Base-by-base conservation (phyloP, 2,888 invertebrate species). In the Tinea pellionella region DNA sequence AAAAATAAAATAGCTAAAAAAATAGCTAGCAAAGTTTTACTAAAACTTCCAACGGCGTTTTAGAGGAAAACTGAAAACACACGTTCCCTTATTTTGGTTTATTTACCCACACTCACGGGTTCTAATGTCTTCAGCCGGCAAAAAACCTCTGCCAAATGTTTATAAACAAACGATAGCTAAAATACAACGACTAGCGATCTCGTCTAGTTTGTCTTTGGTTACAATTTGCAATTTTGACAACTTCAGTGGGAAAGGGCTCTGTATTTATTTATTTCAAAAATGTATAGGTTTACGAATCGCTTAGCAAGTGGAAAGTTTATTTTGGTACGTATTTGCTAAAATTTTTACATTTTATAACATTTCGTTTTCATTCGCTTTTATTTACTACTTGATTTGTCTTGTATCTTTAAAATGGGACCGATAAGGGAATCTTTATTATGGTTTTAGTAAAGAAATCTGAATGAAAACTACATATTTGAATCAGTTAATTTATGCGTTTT, bases 231-330 rank as follows among this genome's bases (percentile, higher is more conserved):
- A 15, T 75, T 79, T 77, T 82, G 84, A 81, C 82, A 78, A 75
- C 72, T 72, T 74, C 68, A 77, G 77, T 73, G 72, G 70, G 74
- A 70, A 71, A 51, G 76, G 75, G 73, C 71, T 77, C 37, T 13
- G 2, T 15, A 53, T 15, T 57, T 15, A 53, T 15, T 57, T 43
- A 24, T 18, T 13, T 18, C 15, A 43, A 85, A 86, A 85, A 87
- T 87, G 87, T 83, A 78, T 64, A 83, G 77, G 85, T 80, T 87
- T 74, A 76, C 80, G 63, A 81, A 76, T 65, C 75, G 78, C 74
- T 71, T 87, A 74, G 63, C 77, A 65, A 82, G 79, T 74, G 64
- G 77, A 68, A 78, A 76, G 71, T 74, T 85, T 67, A 71, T 84
- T 69, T 76, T 86, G 80, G 84, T 84, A 76, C 2, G 57, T 57